phyloP scores from a whole-genome alignment of 2,888 invertebrate species.

The Oscheius onirici region DNA sequence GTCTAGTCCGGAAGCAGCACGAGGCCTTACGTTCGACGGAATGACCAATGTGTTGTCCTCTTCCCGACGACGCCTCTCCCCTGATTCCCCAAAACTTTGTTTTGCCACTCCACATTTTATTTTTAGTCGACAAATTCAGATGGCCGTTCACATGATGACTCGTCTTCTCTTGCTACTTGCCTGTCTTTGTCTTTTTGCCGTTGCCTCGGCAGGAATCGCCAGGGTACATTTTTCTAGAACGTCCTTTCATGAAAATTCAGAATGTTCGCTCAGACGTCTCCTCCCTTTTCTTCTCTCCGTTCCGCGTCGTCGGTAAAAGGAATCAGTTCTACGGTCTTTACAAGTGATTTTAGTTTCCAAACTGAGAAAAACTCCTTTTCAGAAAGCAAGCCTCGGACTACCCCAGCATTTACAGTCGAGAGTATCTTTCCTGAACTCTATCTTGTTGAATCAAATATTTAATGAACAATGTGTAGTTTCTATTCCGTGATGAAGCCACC shows the following conservation, averaged over 20 bases:
- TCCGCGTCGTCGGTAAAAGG: slow-evolving; percentile 53
- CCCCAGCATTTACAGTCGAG: neutral
- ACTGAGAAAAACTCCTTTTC: neutral
- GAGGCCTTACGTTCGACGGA: too few relatives aligned
- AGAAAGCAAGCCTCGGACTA: slow-evolving; percentile 21
- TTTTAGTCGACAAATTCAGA: slow-evolving; percentile 6
- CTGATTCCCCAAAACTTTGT: too few relatives aligned
- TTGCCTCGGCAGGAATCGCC: slow-evolving; percentile 5
- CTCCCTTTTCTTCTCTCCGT: slow-evolving; percentile 53
- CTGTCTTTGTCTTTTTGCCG: slow-evolving; percentile 4
- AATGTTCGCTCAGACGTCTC: slow-evolving; percentile 42
- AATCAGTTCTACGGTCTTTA: slow-evolving; percentile 52
- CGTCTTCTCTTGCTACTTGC: slow-evolving; percentile 15
- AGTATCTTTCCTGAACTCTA: neutral
- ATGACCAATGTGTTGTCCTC: too few relatives aligned
- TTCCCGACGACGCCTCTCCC: too few relatives aligned
- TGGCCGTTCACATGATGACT: slow-evolving; percentile 6
- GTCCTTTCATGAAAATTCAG: slow-evolving; percentile 29
- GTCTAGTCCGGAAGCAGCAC: too few relatives aligned
- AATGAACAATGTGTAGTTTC: neutral
- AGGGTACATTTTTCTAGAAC: neutral
- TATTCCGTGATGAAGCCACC: neutral
- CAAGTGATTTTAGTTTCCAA: slow-evolving; percentile 37
- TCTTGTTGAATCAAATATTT: neutral
- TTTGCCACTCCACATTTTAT: too few relatives aligned